These are phyloP conservation scores for Neoarius graeffei DNA, from an alignment of 2,113 vertebrate species.

Conservation along the genomic window DNA sequence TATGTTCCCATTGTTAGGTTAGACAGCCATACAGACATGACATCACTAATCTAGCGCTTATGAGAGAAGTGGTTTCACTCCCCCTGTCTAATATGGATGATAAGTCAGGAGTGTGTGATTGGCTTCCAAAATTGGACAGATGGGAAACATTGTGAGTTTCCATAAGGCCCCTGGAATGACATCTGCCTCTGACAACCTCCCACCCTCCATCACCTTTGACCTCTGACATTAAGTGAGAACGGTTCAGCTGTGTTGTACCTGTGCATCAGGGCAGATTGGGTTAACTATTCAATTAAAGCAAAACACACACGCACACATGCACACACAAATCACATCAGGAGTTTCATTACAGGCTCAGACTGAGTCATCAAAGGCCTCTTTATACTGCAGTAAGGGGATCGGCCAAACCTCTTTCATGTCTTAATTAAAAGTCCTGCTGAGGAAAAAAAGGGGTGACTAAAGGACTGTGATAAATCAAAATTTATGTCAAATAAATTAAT, in stretches of 20 bases:
- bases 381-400: conserved; percentile 37
- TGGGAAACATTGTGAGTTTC: conserved; percentile 40
- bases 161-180: conserved; percentile 25
- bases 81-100: conserved; percentile 29
- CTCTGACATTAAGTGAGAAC: conserved; percentile 30
- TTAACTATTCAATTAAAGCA: conserved; percentile 49
- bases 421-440: conserved; percentile 45
- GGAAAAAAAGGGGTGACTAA: neutral
- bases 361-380: conserved; percentile 48
- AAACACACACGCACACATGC: conserved; percentile 30
- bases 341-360: conserved; percentile 48
- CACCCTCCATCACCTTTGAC: neutral
- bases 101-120: conserved; percentile 35
- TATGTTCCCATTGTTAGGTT: conserved; percentile 1
- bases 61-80: neutral
- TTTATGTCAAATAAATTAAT: neutral
- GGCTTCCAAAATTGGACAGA: conserved; percentile 32
- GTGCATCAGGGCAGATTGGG: conserved; percentile 17
- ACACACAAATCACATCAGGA: conserved; percentile 53
- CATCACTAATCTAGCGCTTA: conserved; percentile 28
- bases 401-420: conserved; percentile 35
- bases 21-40: conserved; percentile 22
- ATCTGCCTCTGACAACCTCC: conserved; percentile 10
- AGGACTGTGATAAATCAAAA: neutral
- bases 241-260: conserved; percentile 45